Conservation (phyloP, 2,113 vertebrate species). For the Oriolus oriolus region DNA sequence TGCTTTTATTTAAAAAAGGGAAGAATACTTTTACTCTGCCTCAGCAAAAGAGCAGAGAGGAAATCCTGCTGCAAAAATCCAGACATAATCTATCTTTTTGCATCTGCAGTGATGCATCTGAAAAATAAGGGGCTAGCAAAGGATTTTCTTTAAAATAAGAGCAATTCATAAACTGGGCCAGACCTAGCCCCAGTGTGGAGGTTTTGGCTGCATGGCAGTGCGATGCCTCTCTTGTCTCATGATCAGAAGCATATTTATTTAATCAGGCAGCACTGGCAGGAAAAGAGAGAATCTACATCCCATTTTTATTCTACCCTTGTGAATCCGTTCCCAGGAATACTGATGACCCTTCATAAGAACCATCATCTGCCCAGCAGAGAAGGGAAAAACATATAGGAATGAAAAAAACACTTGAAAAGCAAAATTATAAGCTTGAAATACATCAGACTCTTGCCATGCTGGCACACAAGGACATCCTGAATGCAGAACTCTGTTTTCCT, state of each 20-base stretch:
- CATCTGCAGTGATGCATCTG: not conserved
- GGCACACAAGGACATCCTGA: not conserved
- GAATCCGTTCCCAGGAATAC: not conserved
- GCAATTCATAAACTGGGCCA: not conserved
- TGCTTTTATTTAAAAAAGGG: not conserved
- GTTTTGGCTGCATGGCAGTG: not conserved
- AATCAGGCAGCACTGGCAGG: not conserved
- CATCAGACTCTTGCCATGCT: not conserved
- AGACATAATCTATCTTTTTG: not conserved
- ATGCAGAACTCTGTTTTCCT: not conserved
- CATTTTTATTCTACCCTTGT: not conserved
- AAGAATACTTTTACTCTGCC: not conserved
- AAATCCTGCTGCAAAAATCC: not conserved
- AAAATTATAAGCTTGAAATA: not conserved
- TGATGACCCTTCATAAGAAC: not conserved
- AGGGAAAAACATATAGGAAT: not conserved
- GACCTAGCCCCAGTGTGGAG: not conserved
- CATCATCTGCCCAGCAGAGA: not conserved
- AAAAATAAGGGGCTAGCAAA: not conserved
- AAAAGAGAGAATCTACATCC: not conserved
- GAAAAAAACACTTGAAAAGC: not conserved
- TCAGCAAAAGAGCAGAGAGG: not conserved
- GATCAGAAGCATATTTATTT: not conserved
- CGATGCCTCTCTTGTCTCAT: rapidly evolving
- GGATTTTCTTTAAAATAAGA: not conserved